Percentiles rank a stretch among this genome's conserved stretches.
Evolutionary conservation across 2,888 invertebrate species (phyloP).

Genomic region (Silvanus unidentatus): DNA sequence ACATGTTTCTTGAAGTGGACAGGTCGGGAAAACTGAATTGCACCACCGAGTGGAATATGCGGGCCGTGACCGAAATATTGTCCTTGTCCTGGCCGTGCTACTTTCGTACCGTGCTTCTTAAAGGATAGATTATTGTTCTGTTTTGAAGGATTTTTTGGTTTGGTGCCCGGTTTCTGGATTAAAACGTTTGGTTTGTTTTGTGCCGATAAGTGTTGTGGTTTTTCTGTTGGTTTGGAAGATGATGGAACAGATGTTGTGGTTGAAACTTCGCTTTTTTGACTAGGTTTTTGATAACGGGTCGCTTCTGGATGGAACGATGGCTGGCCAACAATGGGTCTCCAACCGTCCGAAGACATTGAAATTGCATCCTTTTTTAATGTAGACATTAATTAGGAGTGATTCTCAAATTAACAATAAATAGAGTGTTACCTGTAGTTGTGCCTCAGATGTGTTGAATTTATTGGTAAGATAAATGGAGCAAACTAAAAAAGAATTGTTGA

Average conservation of each 20-base stretch:
- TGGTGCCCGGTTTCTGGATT: too few species aligned
- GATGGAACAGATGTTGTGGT: conserved; percentile 18
- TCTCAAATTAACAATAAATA: not conserved
- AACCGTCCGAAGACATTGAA: conserved; percentile 54
- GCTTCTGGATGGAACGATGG: conserved; percentile 27
- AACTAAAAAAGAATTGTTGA: too few species aligned
- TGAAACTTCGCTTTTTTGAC: conserved; percentile 27
- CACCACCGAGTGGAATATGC: conserved; percentile 22
- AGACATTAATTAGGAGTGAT: not conserved
- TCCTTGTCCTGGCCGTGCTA: conserved; percentile 7
- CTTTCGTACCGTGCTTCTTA: not conserved
- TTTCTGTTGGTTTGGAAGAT: conserved; percentile 10
- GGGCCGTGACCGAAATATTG: conserved; percentile 20
- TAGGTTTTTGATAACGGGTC: conserved; percentile 33
- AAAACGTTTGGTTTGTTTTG: not conserved
- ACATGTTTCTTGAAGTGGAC: not conserved
- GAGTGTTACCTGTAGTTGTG: conserved; percentile 30
- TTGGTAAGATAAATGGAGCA: conserved; percentile 16
- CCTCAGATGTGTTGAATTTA: conserved; percentile 18
- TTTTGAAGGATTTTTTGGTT: too few species aligned
- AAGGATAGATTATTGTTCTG: not conserved
- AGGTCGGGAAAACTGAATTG: conserved; percentile 9
- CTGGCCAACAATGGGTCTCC: conserved; percentile 55
- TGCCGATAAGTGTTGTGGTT: not conserved
- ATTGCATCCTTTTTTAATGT: conserved; percentile 33